Conservation (phyloP, 2,113 vertebrate genomes). For the Cacatua alba region DNA sequence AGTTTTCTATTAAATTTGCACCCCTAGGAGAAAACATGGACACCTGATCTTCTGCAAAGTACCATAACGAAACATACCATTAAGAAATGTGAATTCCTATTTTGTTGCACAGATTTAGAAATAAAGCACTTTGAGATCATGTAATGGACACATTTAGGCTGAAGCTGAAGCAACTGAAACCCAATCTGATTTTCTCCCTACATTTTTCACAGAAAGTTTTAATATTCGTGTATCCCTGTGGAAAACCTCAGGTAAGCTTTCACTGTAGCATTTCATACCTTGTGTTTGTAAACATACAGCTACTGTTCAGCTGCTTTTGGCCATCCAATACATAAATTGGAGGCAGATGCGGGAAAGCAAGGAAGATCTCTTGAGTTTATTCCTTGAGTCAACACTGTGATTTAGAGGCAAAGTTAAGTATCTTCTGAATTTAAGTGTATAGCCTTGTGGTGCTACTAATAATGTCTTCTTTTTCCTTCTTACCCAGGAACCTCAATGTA, state of each 20-base stretch:
- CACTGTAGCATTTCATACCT: not conserved
- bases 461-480: not conserved
- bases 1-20: conserved; percentile 15
- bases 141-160: not conserved
- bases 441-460: not conserved
- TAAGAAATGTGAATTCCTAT: not conserved
- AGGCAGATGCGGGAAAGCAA: rapidly evolving
- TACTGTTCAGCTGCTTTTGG: not conserved
- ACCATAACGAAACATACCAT: not conserved
- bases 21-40: not conserved
- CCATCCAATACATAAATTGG: not conserved
- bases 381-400: not conserved
- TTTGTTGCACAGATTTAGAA: not conserved
- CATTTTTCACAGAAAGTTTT: not conserved
- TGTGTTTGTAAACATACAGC: not conserved
- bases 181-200: not conserved
- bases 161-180: not conserved
- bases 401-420: not conserved
- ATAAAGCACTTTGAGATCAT: not conserved
- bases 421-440: not conserved
- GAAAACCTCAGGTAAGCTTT: not conserved
- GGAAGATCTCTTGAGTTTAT: not conserved
- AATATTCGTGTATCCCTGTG: not conserved
- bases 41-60: not conserved
- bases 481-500: not conserved